Evolutionary conservation across 2,797 vertebrate species (phyloP).

Genomic region (Takifugu ocellatus): DNA sequence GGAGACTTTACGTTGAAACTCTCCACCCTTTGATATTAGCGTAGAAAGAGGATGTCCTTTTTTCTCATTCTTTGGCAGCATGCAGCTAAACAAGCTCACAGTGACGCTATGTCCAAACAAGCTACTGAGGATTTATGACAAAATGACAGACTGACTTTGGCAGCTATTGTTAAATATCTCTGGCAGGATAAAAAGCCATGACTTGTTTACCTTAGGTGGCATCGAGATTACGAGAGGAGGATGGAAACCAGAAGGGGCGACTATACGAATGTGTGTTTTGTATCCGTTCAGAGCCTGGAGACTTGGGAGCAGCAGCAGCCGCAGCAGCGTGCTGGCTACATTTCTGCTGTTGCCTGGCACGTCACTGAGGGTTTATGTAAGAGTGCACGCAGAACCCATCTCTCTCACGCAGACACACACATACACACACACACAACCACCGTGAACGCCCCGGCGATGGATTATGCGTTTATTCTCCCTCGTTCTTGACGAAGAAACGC

Average conservation of each 20-base stretch:
- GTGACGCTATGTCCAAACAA: too few relatives aligned
- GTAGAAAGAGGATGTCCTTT: too few relatives aligned
- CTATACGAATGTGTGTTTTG: conserved; percentile 5
- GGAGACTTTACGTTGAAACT: too few relatives aligned
- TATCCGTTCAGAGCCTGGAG: conserved; percentile 26
- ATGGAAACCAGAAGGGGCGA: conserved; percentile 14
- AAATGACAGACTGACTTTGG: background rate
- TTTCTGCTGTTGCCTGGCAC: conserved; percentile 50
- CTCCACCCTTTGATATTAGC: too few relatives aligned
- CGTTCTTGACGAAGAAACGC: conserved; percentile 24
- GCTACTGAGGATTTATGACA: background rate
- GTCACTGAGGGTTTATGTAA: conserved; percentile 64
- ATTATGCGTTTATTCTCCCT: conserved; percentile 39
- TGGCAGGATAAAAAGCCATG: background rate
- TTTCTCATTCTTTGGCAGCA: too few relatives aligned
- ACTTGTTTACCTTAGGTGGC: conserved; percentile 11
- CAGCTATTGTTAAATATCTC: conserved; percentile 1
- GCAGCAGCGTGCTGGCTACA: conserved; percentile 43
- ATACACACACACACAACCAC: conserved; percentile 13
- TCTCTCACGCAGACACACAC: conserved; percentile 16
- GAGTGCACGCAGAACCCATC: conserved; percentile 29
- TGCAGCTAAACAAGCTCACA: too few relatives aligned
- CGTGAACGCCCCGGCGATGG: conserved; percentile 34
- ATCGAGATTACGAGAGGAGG: conserved; percentile 16
- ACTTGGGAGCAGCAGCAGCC: conserved; percentile 46